Evolutionary conservation across 2,113 vertebrate species (phyloP).

Genomic region (Dinomys branickii): DNA sequence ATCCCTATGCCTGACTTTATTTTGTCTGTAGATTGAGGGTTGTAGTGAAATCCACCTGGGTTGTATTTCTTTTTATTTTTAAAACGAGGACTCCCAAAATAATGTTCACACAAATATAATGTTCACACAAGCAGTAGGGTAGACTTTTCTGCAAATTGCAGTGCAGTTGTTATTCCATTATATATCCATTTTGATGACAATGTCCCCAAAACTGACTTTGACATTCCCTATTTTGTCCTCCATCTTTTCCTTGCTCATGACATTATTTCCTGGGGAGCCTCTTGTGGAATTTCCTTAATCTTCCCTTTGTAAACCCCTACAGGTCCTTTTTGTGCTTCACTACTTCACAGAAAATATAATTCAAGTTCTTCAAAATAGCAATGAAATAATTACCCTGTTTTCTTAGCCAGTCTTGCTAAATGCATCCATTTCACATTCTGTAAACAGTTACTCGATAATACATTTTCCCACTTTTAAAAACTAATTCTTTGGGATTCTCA

Average conservation of each 20-base stretch:
- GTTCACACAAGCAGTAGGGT: neutral
- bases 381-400: constrained; percentile 43
- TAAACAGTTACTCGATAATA: neutral
- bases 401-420: neutral
- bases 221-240: neutral
- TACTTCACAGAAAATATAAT: neutral
- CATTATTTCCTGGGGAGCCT: neutral
- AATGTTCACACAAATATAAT: constrained; percentile 45
- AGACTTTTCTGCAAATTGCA: constrained; percentile 47
- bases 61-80: constrained; percentile 31
- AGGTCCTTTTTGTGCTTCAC: neutral
- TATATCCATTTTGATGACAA: constrained; percentile 5
- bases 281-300: neutral
- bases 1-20: neutral
- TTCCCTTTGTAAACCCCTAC: neutral
- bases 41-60: neutral
- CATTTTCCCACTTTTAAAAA: neutral
- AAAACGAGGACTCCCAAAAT: constrained; percentile 67
- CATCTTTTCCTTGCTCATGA: neutral
- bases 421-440: neutral
- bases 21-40: neutral
- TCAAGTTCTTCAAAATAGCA: neutral
- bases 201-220: neutral
- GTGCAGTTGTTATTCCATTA: neutral
- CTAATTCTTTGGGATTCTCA: neutral